Conservation (phyloP, 2,113 vertebrate species). For the Takifugu bimaculatus region DNA sequence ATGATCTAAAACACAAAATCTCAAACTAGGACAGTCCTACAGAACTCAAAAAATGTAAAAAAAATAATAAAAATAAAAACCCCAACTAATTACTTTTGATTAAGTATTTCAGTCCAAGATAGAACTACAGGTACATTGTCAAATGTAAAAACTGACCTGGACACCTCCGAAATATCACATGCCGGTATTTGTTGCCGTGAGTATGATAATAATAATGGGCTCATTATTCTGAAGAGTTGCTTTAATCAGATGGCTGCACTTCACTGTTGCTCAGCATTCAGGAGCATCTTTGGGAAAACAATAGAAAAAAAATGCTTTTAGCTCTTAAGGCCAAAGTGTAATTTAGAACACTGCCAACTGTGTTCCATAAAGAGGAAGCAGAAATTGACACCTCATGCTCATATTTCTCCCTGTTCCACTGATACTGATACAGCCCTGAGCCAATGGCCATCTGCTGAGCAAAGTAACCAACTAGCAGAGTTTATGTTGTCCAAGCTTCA, state of each 20-base stretch:
- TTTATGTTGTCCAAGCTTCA: constrained; percentile 30
- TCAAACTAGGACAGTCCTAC: too few species aligned
- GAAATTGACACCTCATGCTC: constrained; percentile 26
- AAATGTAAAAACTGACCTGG: too few species aligned
- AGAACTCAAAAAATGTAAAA: too few species aligned
- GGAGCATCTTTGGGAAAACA: constrained; percentile 12
- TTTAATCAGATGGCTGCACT: too few species aligned
- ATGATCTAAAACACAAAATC: not conserved
- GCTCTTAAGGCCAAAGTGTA: not conserved
- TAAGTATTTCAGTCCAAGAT: too few species aligned
- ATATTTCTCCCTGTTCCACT: constrained; percentile 31
- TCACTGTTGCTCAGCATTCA: not conserved
- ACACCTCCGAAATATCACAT: too few species aligned
- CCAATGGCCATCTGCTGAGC: constrained; percentile 53
- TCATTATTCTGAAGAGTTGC: constrained; percentile 27
- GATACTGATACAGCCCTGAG: constrained; percentile 40
- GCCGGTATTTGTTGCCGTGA: not conserved
- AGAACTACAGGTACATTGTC: too few species aligned
- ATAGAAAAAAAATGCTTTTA: not conserved
- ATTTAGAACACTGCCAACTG: not conserved
- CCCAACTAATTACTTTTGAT: too few species aligned
- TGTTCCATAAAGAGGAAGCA: constrained; percentile 12
- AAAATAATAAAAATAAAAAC: too few species aligned
- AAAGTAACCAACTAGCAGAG: constrained; percentile 34
- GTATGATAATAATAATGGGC: constrained; percentile 23